Percentiles rank a stretch among this genome's conserved stretches.
These are phyloP conservation scores for Reticulitermes lucifugus DNA, from an alignment of 2,888 invertebrate genomes.

Conservation along the genomic window DNA sequence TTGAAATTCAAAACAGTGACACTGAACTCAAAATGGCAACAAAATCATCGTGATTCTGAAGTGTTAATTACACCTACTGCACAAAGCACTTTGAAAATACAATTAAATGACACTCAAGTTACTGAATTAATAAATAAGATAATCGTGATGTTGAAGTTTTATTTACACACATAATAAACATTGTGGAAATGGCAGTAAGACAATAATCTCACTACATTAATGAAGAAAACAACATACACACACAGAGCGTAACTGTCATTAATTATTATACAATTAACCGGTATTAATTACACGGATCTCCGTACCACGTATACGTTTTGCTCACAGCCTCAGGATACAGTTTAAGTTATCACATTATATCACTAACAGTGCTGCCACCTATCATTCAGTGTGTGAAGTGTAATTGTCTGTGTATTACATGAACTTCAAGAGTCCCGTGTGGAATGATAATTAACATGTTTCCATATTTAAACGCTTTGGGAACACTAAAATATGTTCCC, in stretches of 20 bases:
- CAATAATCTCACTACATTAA: neutral
- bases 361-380: constrained; percentile 24
- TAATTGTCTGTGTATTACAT: constrained; percentile 16
- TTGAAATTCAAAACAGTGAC: too few relatives aligned
- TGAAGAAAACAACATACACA: neutral
- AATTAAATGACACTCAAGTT: neutral
- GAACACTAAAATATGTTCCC: neutral
- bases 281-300: constrained; percentile 24
- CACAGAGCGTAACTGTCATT: constrained; percentile 17
- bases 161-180: too few relatives aligned
- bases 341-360: constrained; percentile 38
- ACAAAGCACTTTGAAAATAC: neutral
- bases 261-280: constrained; percentile 41
- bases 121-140: too few relatives aligned
- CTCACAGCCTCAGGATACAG: neutral
- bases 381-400: constrained; percentile 37
- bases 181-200: too few relatives aligned
- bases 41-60: too few relatives aligned
- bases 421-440: neutral
- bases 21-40: too few relatives aligned
- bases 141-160: too few relatives aligned
- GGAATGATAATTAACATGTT: constrained; percentile 9
- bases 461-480: constrained; percentile 2
- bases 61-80: too few relatives aligned
- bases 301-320: neutral